Evolutionary conservation across 2,888 invertebrate species (phyloP), one percentile per base, ranked within the genome.

Genomic region (Eucera pruinosa): DNA sequence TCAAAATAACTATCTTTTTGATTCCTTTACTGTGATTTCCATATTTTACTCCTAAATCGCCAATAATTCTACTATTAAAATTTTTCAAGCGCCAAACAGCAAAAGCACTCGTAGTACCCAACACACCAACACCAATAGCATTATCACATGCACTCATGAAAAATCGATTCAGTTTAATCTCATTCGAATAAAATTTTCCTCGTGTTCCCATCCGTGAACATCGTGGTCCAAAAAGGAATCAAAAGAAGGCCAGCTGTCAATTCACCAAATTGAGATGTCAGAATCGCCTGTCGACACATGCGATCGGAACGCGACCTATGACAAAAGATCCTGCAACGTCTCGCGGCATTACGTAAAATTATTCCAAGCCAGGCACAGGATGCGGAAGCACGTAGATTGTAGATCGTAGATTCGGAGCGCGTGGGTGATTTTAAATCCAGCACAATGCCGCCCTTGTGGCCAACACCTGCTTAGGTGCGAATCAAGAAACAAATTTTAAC

Each of bases 381-480:
- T 90, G 89, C 90, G 78, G 65, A 81, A 81, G 83, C 90, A 90
- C 90, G 90, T 76, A 89, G 64, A 54, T 79, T 54, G 45, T 55
- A 76, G 82, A 87, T 83, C 68, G 74, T 76, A 76, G 87, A 79
- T 80, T 78, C 58, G 52, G 47, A 54, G 77, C 89, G 89, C 60
- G 75, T 74, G 74, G 74, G 74, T 60, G 80, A 80, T 69, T 64
- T 43, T 39, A 72, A 65, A 74, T 65, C 52, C 64, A 5, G 43
- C 73, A 87, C 85, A 90, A 90, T 86, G 86, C 80, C 30, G 68
- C 75, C 80, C 75, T 86, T 88, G 83, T 89, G 83, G 81, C 64
- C 58, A 74, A 76, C 90, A 90, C 90, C 90, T 90, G 90, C 89
- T 86, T 54, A 82, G 84, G 86, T 85, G 88, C 84, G 82, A 86